Base-by-base conservation (phyloP, 2,113 vertebrate species). In the Ciconia maguari region DNA sequence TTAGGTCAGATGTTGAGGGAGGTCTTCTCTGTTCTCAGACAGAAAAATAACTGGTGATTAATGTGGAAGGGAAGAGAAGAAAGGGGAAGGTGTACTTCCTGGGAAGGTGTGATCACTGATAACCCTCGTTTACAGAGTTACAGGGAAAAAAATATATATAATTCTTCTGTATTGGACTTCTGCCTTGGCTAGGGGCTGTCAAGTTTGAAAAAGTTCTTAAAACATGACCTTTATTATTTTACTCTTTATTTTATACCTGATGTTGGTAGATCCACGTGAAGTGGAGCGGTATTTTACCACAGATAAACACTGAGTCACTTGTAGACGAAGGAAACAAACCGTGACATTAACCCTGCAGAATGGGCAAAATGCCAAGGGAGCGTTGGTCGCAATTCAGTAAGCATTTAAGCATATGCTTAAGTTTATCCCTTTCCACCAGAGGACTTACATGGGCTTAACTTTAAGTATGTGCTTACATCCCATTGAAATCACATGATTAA, bases 341-440 rank as follows among this genome's bases (percentile, higher is more conserved):
- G 0, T 71, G 68, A 93, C 72, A 78, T 87, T 41, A 32, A 27
- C 55, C 44, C 46, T 29, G 58, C 22, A 46, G 46, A 79, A 52
- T 2, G 10, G 89, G 87, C 80, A 42, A 48, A 75, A 41, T 6
- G 58, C 89, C 83, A 61, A 29, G 64, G 69, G 48, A 70, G 71
- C 0, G 4, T 6, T 85, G 52, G 49, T 24, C 17, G 16, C 80
- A 36, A 34, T 76, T 91, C 74, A 69, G 6, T 44, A 79, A 95
- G 74, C 69, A 13, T 84, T 96, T 92, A 78, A 87, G 61, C 80
- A 65, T 41, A 30, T 62, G 54, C 60, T 71, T n/a, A 81, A 78
- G 14, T 89, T 91, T 68, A 93, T 93, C 80, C 92, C 44, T 94
- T 90, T 82, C 87, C 77, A 94, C 81, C 38, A 26, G 71, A 87